Evolutionary conservation across 53 echinoderm and acorn worm species (phyloP).

Genomic region (Holothuria scabra): DNA sequence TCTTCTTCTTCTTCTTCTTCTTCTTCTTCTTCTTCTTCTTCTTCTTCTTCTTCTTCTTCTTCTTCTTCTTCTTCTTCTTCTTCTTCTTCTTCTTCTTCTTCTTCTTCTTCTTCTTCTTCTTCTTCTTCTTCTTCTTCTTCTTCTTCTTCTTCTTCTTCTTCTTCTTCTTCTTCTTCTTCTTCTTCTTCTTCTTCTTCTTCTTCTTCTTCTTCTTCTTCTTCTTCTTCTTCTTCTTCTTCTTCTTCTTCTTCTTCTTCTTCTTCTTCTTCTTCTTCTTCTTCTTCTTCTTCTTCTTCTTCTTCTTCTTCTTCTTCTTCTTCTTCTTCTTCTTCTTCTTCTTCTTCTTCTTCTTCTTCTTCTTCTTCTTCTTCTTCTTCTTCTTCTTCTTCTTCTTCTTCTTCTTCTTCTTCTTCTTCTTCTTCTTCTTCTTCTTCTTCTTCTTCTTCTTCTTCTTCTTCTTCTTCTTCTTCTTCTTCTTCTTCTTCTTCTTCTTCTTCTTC

Average conservation of each 20-base stretch:
- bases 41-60: conserved; percentile 6
- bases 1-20: conserved; percentile 14
- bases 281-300: conserved; percentile 23
- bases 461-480: conserved; percentile 24
- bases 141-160: conserved; percentile 21
- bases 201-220: conserved; percentile 17
- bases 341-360: conserved; percentile 8
- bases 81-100: conserved; percentile 21
- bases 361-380: not conserved
- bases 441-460: not conserved
- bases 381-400: conserved; percentile 36
- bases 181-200: conserved; percentile 6
- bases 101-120: conserved; percentile 12
- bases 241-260: conserved; percentile 20
- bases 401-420: conserved; percentile 16
- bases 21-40: conserved; percentile 22
- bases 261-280: conserved; percentile 22
- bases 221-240: conserved; percentile 16
- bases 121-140: conserved; percentile 17
- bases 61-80: conserved; percentile 16
- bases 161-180: conserved; percentile 11
- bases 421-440: conserved; percentile 8
- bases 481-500: not conserved
- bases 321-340: conserved; percentile 23
- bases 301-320: conserved; percentile 3